Base-by-base conservation (phyloP, 2,888 invertebrate genomes). In the Agrenia bidenticulata region DNA sequence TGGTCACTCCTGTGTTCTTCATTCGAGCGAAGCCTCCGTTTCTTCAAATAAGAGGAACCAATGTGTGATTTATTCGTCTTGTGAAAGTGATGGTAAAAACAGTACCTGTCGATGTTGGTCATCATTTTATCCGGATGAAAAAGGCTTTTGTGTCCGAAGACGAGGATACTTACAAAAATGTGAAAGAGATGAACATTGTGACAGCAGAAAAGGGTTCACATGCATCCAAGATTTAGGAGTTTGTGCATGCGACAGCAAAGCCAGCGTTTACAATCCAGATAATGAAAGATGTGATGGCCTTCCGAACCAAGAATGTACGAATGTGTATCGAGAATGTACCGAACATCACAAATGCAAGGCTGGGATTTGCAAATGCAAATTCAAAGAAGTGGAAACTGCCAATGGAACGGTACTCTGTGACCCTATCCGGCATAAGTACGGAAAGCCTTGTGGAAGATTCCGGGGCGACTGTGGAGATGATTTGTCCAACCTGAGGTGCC, bases 281-380 rank as follows among this genome's bases (percentile, higher is more conserved):
- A 39, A 63, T 32, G 72, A 69, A 41, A 45, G 69, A 19, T 72
- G 72, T 39, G 67, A 66, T 11, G 72, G 72, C 11, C 62, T 69
- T 17, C 67, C 69, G 1, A 64, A 64, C n/a, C 39, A 69, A 50
- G 50, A 67, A 5, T 72, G 72, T 45, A 27, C 59, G 1, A 72
- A 72, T 53, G 53, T 53, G 62, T 62, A 72, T 32, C 45, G 66
- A 26, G 71, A 72, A 53, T 72, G 71, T 42, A 61, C 65, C 23
- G 65, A 68, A n/a, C 64, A 66, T 21, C 64, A 68, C 59, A 69
- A 72, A 51, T 72, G 71, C 55, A 68, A 64, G 17, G 21, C 61
- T 11, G 71, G 69, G 7, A 53, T 61, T 1, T 72, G 71, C 56
- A 49, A 50, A 19, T 72, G 72, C 57, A 65, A 62, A 56, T 72